These are phyloP conservation scores for Drosophila pectinifera DNA, from an alignment of 1,140 invertebrate species.

Conservation along the genomic window DNA sequence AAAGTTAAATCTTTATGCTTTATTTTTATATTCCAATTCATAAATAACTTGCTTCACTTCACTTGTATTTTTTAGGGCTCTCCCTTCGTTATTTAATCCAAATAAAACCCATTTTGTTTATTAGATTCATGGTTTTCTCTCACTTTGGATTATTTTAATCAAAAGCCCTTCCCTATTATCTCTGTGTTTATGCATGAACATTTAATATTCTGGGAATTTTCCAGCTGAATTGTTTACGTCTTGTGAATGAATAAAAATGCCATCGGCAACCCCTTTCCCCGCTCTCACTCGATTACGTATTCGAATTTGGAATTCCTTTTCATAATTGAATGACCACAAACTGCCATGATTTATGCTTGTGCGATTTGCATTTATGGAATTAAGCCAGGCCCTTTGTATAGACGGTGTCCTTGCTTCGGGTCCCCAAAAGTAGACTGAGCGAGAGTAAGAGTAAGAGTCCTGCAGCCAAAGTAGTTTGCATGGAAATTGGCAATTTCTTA, in stretches of 20 bases:
- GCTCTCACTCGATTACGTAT: constrained; percentile 43
- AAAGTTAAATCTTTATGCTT: too few species aligned
- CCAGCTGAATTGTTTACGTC: constrained; percentile 23
- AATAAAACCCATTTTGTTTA: constrained; percentile 3
- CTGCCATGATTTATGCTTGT: constrained; percentile 50
- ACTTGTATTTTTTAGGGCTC: not conserved
- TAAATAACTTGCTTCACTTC: not conserved
- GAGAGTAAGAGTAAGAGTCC: constrained; percentile 28
- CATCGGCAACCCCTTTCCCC: constrained; percentile 6
- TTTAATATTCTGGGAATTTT: constrained; percentile 11
- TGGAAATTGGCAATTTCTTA: constrained; percentile 58
- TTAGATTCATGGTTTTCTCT: not conserved
- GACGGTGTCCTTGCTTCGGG: constrained; percentile 15
- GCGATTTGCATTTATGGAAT: constrained; percentile 53
- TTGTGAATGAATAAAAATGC: constrained; percentile 19
- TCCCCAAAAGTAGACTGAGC: constrained; percentile 9
- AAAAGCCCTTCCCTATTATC: not conserved
- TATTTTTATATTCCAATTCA: too few species aligned
- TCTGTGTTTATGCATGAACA: not conserved
- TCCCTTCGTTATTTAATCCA: not conserved
- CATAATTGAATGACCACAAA: constrained; percentile 61
- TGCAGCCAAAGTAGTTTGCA: constrained; percentile 53
- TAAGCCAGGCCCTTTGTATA: constrained; percentile 18
- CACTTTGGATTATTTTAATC: constrained; percentile 1
- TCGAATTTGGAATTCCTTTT: constrained; percentile 47